A percentile compares a stretch with the other conserved stretches of the same genome.
Evolutionary conservation across 1,140 invertebrate genomes (phyloP).

Genomic region (Chironomus striatipennis): DNA sequence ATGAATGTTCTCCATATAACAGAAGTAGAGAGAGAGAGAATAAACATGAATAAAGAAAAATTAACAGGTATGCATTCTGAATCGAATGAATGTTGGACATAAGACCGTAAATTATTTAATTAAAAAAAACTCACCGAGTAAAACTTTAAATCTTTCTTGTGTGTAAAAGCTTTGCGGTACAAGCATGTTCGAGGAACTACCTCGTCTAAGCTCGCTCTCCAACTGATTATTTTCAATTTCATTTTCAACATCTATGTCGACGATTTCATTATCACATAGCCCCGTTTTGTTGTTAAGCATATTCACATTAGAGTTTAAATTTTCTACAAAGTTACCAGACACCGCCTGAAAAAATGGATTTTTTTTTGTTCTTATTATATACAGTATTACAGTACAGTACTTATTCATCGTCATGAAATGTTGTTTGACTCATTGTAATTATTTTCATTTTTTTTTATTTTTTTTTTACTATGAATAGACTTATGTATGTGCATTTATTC

Average conservation of each 20-base stretch:
- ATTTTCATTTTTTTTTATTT: too few species aligned
- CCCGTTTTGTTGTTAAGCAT: background rate
- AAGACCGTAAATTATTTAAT: constrained; percentile 16
- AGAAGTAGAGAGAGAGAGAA: too few species aligned
- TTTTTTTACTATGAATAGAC: background rate
- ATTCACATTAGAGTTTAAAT: background rate
- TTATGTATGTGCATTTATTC: background rate
- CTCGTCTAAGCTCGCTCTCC: background rate
- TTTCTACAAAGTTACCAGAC: background rate
- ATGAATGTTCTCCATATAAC: too few species aligned
- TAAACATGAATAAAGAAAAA: constrained; percentile 32
- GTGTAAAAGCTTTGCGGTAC: background rate
- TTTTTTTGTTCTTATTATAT: too few species aligned
- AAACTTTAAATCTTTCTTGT: background rate
- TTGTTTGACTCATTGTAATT: too few species aligned
- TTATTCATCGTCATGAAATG: too few species aligned
- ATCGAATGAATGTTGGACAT: too few species aligned
- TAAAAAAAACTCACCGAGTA: background rate
- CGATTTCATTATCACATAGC: background rate
- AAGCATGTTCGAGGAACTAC: background rate
- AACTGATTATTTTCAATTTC: constrained; percentile 1
- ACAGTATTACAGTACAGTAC: too few species aligned
- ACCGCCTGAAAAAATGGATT: background rate
- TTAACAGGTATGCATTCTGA: background rate
- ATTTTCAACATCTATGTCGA: background rate